These are phyloP conservation scores for Samia ricini DNA, from an alignment of 1,140 invertebrate genomes.

Conservation along the genomic window DNA sequence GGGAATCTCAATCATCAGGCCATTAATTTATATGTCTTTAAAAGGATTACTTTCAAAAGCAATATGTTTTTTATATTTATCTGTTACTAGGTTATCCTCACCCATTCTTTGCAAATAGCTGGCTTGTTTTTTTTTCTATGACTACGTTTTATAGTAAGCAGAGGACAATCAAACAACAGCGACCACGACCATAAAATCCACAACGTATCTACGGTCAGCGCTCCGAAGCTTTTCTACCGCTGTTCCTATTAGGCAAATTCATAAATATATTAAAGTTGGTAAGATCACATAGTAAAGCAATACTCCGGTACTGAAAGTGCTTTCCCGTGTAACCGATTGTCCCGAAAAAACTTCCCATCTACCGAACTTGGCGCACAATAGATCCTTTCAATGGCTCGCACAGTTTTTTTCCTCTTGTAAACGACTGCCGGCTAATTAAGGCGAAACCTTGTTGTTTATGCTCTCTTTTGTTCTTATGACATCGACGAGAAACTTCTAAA, in stretches of 20 bases:
- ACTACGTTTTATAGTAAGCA: too few species aligned
- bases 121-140: too few species aligned
- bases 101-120: too few species aligned
- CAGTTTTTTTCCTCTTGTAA: constrained; percentile 14
- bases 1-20: too few species aligned
- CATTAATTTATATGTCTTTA: too few species aligned
- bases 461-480: background rate
- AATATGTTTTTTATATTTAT: too few species aligned
- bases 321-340: constrained; percentile 16
- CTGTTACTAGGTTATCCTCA: too few species aligned
- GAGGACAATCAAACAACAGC: too few species aligned
- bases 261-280: background rate
- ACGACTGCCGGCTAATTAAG: background rate
- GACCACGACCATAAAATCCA: too few species aligned
- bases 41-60: too few species aligned
- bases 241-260: too few species aligned
- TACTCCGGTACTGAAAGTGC: constrained; percentile 13
- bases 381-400: constrained; percentile 10
- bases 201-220: too few species aligned
- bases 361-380: constrained; percentile 20
- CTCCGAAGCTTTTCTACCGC: background rate
- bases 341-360: constrained; percentile 21
- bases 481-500: background rate
- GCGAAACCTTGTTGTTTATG: background rate
- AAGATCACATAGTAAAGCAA: background rate